Percentiles rank a stretch among this genome's conserved stretches.
These are phyloP conservation scores for Camptogramma bilineatum DNA, from an alignment of 2,888 invertebrate species.

Conservation along the genomic window DNA sequence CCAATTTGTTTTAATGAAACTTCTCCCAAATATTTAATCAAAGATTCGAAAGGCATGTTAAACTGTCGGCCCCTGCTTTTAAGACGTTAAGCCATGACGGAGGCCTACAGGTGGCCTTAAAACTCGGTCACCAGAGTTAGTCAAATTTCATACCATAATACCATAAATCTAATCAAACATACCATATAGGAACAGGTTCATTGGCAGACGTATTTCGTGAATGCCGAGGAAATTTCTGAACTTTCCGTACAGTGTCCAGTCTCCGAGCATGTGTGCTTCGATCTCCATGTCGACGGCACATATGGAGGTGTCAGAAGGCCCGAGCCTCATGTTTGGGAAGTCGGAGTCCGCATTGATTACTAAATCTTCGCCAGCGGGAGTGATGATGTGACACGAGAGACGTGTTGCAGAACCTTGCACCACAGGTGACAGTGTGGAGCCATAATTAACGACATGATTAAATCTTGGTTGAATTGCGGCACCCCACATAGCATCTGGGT, in stretches of 20 bases:
- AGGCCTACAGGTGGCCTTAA: too few species aligned
- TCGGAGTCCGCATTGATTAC: constrained; percentile 44
- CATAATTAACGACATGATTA: constrained; percentile 52
- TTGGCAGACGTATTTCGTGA: constrained; percentile 49
- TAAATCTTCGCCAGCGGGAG: constrained; percentile 57
- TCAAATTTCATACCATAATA: too few species aligned
- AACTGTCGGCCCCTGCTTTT: too few species aligned
- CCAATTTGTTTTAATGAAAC: neutral
- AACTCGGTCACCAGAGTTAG: too few species aligned
- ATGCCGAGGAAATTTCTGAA: constrained; percentile 43
- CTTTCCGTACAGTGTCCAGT: constrained; percentile 57
- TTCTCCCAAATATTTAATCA: neutral
- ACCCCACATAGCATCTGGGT: constrained; percentile 42
- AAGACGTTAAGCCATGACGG: too few species aligned
- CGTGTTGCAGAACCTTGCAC: constrained; percentile 42
- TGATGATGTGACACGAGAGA: constrained; percentile 56
- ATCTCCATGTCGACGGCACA: constrained; percentile 57
- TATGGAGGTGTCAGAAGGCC: constrained; percentile 21
- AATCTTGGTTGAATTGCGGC: constrained; percentile 19
- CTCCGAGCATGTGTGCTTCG: constrained; percentile 44
- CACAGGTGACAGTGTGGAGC: constrained; percentile 48
- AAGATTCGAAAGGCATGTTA: too few species aligned
- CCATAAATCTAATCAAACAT: constrained; percentile 43
- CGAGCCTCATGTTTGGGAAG: constrained; percentile 52
- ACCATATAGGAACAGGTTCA: constrained; percentile 56